Base-by-base conservation (phyloP, 2,888 invertebrate species). In the Phymatocera aterrima region DNA sequence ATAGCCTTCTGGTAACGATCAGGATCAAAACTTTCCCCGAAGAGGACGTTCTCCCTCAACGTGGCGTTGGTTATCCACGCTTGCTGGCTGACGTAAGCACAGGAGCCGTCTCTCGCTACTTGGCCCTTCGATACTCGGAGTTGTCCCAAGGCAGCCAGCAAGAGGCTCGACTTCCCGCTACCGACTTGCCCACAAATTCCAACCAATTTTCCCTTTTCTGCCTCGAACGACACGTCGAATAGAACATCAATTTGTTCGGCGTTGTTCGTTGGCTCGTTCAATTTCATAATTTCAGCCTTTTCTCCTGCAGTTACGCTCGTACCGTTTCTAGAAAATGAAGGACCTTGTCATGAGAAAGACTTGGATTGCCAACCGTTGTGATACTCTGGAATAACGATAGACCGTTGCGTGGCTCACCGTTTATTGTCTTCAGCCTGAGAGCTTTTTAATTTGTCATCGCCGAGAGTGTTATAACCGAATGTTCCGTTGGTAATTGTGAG, bases 11-110 rank as follows among this genome's bases (percentile, higher is more conserved):
- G 91, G 85, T 94, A 94, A 82, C 91, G 91, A 68, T 90, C 91
- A 43, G 91, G 88, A 79, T 94, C 92, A 82, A 91, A 93, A 0
- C 85, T 82, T 80, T 91, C 91, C 5, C 93, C 94, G 86, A 95
- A 94, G 1, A 93, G 82, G 70, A 95, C 92, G 85, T 95, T 95
- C 61, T 94, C 93, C 78, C 91, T 89, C 0, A 95, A 87, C 0
- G 93, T 93, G 0, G 93, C 93, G 64, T 93, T 93, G 83, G 94
- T 92, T 40, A 94, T 92, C 94, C 94, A 95, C 0, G 94, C 91
- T 72, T 92, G 91, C 83, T 93, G 93, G 15, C 92, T 90, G 6
- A 92, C 93, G 82, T 92, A 93, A 1, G 93, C 93, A 77, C 92
- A 91, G n/a, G 88, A 87, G 1, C 93, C 93, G 72, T 91, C 91